Conservation (phyloP, 2,113 vertebrate species). For the Rhea pennata region DNA sequence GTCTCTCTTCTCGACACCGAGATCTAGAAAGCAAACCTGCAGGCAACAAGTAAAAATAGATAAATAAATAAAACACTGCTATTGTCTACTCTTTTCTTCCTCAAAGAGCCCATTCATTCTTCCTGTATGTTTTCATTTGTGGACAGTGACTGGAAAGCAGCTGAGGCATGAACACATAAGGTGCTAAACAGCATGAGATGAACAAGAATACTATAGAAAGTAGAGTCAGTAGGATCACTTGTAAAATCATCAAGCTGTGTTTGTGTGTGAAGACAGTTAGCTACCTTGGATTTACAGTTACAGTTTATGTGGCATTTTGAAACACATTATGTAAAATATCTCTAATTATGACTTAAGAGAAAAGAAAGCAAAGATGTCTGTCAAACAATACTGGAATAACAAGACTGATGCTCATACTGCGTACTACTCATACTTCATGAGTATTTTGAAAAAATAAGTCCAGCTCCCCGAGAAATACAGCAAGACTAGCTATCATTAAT, state of each 20-base stretch:
- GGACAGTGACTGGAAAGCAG: not conserved
- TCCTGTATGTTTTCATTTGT: not conserved
- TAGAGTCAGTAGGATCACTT: not conserved
- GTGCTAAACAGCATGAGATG: not conserved
- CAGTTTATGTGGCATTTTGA: not conserved
- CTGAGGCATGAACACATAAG: accelerated
- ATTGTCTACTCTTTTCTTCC: not conserved
- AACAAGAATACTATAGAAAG: not conserved
- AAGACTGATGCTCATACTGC: not conserved
- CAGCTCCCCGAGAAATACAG: not conserved
- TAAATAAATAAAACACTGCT: not conserved
- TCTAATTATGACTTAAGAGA: not conserved
- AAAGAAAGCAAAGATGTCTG: not conserved
- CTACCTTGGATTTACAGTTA: not conserved
- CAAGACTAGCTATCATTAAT: not conserved
- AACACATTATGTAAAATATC: not conserved
- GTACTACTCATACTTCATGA: too few relatives aligned
- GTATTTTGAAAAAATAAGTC: not conserved
- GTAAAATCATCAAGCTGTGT: not conserved
- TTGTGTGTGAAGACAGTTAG: not conserved
- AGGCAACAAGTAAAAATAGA: too few relatives aligned
- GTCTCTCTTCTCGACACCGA: not conserved
- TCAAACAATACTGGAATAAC: not conserved
- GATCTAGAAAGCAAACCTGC: not conserved
- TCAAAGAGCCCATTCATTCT: not conserved